Percentiles rank a stretch among this genome's conserved stretches.
These are phyloP conservation scores for Zeus faber DNA, from an alignment of 2,113 vertebrate genomes.

Conservation along the genomic window DNA sequence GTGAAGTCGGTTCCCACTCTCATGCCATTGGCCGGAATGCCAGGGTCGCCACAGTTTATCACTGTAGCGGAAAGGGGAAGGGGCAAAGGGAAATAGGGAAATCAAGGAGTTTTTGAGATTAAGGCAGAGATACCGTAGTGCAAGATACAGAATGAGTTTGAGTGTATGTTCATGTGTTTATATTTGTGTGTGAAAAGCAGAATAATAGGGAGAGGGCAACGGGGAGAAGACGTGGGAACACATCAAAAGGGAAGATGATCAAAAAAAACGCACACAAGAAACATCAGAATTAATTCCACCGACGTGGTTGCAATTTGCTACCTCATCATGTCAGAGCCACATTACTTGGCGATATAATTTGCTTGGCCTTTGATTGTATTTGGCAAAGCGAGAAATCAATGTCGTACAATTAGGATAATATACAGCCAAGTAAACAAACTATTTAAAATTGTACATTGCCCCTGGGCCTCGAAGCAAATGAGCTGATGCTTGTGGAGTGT, in stretches of 20 bases:
- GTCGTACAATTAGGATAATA: constrained; percentile 11
- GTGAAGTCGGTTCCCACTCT: constrained; percentile 86
- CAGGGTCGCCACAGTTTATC: constrained; percentile 94
- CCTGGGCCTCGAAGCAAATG: too few species aligned
- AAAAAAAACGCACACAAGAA: not conserved
- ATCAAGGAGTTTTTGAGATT: not conserved
- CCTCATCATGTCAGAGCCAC: constrained; percentile 3
- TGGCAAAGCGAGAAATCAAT: not conserved
- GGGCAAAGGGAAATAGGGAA: not conserved
- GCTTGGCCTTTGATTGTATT: constrained; percentile 10
- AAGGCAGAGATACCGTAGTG: not conserved
- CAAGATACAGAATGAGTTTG: not conserved
- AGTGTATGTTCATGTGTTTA: not conserved
- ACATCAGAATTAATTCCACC: not conserved
- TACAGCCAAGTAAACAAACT: constrained; percentile 16
- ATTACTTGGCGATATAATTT: constrained; percentile 7
- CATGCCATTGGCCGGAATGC: constrained; percentile 89
- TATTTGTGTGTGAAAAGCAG: not conserved
- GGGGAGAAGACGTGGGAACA: not conserved
- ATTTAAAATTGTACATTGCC: too few species aligned
- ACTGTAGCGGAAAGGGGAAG: constrained; percentile 71
- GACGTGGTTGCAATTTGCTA: not conserved
- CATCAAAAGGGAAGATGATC: not conserved
- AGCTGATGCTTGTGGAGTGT: too few species aligned
- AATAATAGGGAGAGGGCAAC: not conserved